Evolutionary conservation across 2,113 vertebrate genomes (phyloP).

Genomic region (Mesitornis unicolor): DNA sequence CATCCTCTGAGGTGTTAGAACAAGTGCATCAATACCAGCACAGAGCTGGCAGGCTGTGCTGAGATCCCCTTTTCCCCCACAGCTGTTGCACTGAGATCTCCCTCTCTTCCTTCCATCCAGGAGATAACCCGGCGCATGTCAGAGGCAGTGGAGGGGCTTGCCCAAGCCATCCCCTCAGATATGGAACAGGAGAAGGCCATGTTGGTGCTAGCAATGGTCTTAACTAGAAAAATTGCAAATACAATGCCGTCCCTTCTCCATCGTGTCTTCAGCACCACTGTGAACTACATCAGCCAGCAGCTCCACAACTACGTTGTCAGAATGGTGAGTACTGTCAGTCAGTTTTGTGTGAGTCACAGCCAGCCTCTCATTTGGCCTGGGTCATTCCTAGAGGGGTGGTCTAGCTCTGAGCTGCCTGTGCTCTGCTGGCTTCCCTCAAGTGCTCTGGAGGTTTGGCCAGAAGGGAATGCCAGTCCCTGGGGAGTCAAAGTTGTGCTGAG

Average conservation of each 20-base stretch:
- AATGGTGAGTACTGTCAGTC: slow-evolving; percentile 51
- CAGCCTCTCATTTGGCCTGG: no score
- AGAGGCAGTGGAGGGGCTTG: slow-evolving; percentile 54
- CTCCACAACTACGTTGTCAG: slow-evolving; percentile 39
- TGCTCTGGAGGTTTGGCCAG: background rate
- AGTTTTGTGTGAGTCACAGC: rapidly evolving
- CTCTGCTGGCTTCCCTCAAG: background rate
- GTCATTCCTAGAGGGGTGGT: background rate
- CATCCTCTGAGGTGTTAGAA: background rate
- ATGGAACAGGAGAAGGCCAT: slow-evolving; percentile 75
- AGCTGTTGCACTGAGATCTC: background rate
- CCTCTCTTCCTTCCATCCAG: slow-evolving; percentile 37
- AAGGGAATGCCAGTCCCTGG: background rate
- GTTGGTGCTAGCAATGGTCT: slow-evolving; percentile 78
- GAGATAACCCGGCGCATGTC: slow-evolving; percentile 62
- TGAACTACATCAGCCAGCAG: slow-evolving; percentile 68
- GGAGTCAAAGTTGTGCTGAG: background rate
- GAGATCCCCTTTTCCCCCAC: background rate
- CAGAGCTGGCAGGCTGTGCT: background rate
- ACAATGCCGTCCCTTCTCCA: slow-evolving; percentile 73
- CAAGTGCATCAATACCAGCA: background rate
- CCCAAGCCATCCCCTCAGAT: background rate
- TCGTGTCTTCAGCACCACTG: slow-evolving; percentile 60
- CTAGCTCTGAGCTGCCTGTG: background rate
- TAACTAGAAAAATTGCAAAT: slow-evolving; percentile 79